Percentiles rank a stretch among this genome's conserved stretches.
phyloP scores from a whole-genome alignment of 2,888 invertebrate genomes.

The Drosophila rubida region DNA sequence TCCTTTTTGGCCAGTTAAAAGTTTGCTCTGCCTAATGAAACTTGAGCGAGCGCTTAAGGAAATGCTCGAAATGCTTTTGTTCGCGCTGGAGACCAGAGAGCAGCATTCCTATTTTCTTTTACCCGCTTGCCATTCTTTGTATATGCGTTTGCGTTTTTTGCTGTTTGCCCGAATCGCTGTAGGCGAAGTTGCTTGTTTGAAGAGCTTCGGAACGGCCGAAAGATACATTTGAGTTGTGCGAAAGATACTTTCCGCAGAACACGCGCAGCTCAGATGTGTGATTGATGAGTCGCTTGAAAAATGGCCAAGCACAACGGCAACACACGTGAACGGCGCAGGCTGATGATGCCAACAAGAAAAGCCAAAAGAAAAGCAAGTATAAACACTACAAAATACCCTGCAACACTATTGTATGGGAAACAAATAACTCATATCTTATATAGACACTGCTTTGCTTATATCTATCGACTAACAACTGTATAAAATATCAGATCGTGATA shows the following conservation, averaged over 20 bases:
- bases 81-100: conserved; percentile 35
- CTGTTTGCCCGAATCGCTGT: conserved; percentile 4
- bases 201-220: conserved; percentile 14
- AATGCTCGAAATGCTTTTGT: conserved; percentile 73
- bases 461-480: no score
- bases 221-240: conserved; percentile 41
- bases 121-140: conserved; percentile 19
- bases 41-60: conserved; percentile 73
- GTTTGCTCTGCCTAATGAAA: conserved; percentile 71
- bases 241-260: conserved; percentile 39
- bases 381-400: no score
- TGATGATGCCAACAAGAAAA: conserved; percentile 18
- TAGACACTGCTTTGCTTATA: no score
- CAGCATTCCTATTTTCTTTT: conserved; percentile 25
- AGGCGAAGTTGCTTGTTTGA: conserved; percentile 36
- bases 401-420: no score
- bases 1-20: conserved; percentile 55
- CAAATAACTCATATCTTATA: no score
- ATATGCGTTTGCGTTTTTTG: conserved; percentile 18
- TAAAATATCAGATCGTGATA: no score
- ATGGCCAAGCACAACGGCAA: conserved; percentile 43
- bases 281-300: conserved; percentile 65
- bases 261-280: conserved; percentile 48
- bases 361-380: conserved; percentile 21
- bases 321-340: conserved; percentile 25